Percentiles rank a stretch among this genome's conserved stretches.
phyloP scores from a whole-genome alignment of 2,113 vertebrate species.

The Chaenogobius annularis region DNA sequence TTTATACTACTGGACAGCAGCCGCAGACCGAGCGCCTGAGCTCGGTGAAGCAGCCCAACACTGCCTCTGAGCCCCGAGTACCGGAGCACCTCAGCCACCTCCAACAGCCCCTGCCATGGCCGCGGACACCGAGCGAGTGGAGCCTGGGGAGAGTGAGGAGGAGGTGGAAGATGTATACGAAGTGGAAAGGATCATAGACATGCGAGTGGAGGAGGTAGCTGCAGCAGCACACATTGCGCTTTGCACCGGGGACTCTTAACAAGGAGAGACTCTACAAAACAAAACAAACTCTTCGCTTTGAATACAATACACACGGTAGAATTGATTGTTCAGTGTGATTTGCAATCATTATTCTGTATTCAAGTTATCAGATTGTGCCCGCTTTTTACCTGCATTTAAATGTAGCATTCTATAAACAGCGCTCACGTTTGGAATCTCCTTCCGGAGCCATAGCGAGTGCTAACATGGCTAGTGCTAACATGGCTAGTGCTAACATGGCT shows the following conservation, averaged over 20 bases:
- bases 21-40: neutral
- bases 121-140: slow-evolving; percentile 58
- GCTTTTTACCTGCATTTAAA: neutral
- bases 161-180: slow-evolving; percentile 91
- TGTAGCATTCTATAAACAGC: neutral
- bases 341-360: neutral
- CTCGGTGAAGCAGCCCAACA: neutral
- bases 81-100: neutral
- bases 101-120: slow-evolving; percentile 43
- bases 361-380: neutral
- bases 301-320: no score
- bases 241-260: neutral
- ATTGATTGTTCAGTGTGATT: neutral
- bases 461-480: slow-evolving; percentile 32
- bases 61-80: neutral
- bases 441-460: slow-evolving; percentile 25
- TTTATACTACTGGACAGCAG: neutral
- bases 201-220: slow-evolving; percentile 86
- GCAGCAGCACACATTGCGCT: slow-evolving; percentile 15
- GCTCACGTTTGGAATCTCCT: neutral
- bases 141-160: slow-evolving; percentile 78
- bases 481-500: no score
- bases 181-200: slow-evolving; percentile 94
- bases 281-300: neutral
- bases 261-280: neutral